Evolutionary conservation across 1,140 invertebrate species (phyloP).

Genomic region (Anagrus nilaparvatae): DNA sequence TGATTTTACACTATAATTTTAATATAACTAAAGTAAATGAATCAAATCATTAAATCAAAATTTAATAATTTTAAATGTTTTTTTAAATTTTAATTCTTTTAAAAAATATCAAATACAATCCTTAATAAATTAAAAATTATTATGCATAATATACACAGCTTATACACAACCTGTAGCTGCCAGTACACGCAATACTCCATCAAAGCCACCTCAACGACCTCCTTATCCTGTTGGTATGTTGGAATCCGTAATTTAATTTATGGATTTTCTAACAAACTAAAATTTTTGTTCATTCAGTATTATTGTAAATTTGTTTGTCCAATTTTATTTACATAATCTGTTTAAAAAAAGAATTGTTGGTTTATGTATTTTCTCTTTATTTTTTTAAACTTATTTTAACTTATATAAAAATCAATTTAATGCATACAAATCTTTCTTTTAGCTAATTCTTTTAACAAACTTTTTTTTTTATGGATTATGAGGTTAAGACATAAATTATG

Average conservation of each 20-base stretch:
- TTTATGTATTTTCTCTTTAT: neutral
- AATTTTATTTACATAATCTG: constrained; percentile 13
- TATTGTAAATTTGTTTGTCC: constrained; percentile 19
- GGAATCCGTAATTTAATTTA: no score
- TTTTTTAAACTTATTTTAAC: constrained; percentile 1
- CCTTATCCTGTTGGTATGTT: constrained; percentile 41
- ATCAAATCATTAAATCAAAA: no score
- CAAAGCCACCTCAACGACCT: constrained; percentile 42
- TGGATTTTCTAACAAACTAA: no score
- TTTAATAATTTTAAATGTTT: no score
- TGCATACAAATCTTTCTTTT: no score
- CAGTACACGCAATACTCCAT: constrained; percentile 34
- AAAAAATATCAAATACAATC: no score
- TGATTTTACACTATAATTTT: neutral
- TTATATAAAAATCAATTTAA: no score
- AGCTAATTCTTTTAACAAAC: no score
- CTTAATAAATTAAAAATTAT: no score
- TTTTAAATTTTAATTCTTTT: no score
- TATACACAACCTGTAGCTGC: constrained; percentile 36
- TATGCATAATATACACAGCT: constrained; percentile 34
- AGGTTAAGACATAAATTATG: no score
- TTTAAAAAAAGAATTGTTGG: neutral
- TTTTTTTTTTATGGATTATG: no score
- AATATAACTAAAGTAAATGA: neutral
- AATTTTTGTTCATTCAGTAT: constrained; percentile 19